These are phyloP conservation scores for Apogon hyalosoma DNA, from an alignment of 2,797 vertebrate genomes.

Conservation along the genomic window DNA sequence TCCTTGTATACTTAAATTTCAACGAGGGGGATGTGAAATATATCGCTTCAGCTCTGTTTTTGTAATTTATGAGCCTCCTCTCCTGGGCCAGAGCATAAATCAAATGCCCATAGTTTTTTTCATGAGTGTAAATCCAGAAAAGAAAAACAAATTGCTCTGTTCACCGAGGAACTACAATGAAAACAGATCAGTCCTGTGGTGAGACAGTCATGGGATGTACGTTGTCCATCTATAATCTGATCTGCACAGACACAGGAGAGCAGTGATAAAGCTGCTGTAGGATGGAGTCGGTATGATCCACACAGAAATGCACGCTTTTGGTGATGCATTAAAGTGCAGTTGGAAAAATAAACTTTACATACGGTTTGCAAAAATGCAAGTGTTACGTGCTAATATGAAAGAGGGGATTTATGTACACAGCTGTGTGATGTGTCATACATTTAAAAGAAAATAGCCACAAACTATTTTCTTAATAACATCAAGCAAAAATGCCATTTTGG, in stretches of 20 bases:
- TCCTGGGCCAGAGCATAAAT: constrained; percentile 45
- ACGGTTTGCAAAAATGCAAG: not conserved
- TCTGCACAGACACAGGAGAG: not conserved
- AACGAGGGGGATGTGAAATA: constrained; percentile 31
- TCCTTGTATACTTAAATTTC: constrained; percentile 12
- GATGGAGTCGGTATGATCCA: not conserved
- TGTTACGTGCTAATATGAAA: not conserved
- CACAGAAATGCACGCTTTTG: not conserved
- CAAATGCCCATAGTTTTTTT: constrained; percentile 32
- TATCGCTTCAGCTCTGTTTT: constrained; percentile 47
- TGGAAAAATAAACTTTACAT: not conserved
- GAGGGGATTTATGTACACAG: too few species aligned
- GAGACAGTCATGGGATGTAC: not conserved
- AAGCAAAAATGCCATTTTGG: too few species aligned
- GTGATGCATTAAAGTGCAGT: not conserved
- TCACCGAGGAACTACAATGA: constrained; percentile 6
- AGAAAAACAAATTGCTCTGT: constrained; percentile 33
- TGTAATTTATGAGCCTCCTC: constrained; percentile 26
- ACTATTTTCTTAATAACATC: too few species aligned
- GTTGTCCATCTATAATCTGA: not conserved
- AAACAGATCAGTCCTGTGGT: constrained; percentile 18
- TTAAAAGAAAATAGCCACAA: too few species aligned
- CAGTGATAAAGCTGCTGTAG: not conserved
- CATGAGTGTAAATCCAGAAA: constrained; percentile 51
- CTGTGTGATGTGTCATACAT: too few species aligned